Base-by-base conservation (phyloP, 2,888 invertebrate species). In the Teleogryllus oceanicus region DNA sequence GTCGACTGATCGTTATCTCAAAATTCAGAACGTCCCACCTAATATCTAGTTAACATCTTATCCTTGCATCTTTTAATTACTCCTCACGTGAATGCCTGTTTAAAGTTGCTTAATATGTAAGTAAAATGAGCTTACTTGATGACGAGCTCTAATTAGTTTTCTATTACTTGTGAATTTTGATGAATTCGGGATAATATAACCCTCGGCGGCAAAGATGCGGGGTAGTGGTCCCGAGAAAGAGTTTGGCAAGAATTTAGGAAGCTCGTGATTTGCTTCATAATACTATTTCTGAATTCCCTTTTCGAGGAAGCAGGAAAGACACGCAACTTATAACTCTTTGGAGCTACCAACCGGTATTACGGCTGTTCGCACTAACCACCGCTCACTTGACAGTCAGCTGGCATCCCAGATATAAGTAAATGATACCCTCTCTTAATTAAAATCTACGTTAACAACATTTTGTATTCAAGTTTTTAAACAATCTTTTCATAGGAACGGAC, bases 11-110 rank as follows among this genome's bases (percentile, higher is more conserved):
- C 62, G 16, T n/a, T 62, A 62, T 62, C 62, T 62, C 62, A 62
- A 62, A 62, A 62, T 62, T 62, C 62, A 62, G 62, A 62, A 62
- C 62, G 16, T 62, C 62, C 62, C 62, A 62, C 62, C 62, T 62
- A 62, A 62, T 62, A 62, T 62, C 62, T 62, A 62, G 62, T 62
- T 62, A 62, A 62, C 62, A 62, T 62, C 62, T 62, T 62, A 62
- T 62, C 62, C 62, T 18, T 62, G 62, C 62, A 62, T 62, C 62
- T 62, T 62, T 62, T 62, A 62, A 62, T 62, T 62, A 62, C 62
- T 62, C 62, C 62, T 62, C 62, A 62, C 62, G 62, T 62, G 62
- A 62, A 62, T 62, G 62, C 62, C 62, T 62, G 62, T 62, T 62
- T 62, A 62, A n/a, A 62, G 62, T 62, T 62, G 62, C 62, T 62